These are phyloP conservation scores for Idaea dimidiata DNA, from an alignment of 2,888 invertebrate genomes.

Conservation along the genomic window DNA sequence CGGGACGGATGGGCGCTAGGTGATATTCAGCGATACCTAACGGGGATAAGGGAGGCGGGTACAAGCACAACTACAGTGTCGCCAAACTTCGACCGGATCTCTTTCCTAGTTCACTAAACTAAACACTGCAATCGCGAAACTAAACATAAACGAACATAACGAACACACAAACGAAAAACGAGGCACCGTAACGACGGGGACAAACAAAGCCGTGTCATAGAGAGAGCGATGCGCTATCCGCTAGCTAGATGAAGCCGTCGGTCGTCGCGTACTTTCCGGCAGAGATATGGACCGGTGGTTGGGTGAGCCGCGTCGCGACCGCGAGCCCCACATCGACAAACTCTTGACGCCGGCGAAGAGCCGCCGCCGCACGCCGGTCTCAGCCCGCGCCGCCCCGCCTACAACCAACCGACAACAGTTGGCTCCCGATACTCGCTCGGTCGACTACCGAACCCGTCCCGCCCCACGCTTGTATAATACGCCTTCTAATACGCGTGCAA, in stretches of 20 bases:
- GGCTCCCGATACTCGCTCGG: slow-evolving; percentile 36
- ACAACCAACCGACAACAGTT: not conserved
- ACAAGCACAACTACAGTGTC: slow-evolving; percentile 65
- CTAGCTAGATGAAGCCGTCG: slow-evolving; percentile 15
- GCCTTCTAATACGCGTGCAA: slow-evolving; percentile 73
- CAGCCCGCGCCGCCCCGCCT: slow-evolving; percentile 60
- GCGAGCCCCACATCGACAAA: slow-evolving; percentile 87
- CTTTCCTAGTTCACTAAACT: slow-evolving; percentile 64
- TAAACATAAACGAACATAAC: slow-evolving; percentile 56
- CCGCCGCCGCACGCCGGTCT: slow-evolving; percentile 86
- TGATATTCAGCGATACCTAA: slow-evolving; percentile 18
- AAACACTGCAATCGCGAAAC: slow-evolving; percentile 71
- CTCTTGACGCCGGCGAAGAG: slow-evolving; percentile 91
- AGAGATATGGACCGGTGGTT: slow-evolving; percentile 92
- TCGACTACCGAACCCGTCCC: slow-evolving; percentile 56
- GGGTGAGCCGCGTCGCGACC: slow-evolving; percentile 84
- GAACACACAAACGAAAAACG: slow-evolving; percentile 69
- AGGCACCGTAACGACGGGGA: slow-evolving; percentile 70
- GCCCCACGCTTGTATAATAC: slow-evolving; percentile 63
- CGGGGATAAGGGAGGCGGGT: slow-evolving; percentile 46
- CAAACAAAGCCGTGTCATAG: slow-evolving; percentile 74
- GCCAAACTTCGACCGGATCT: slow-evolving; percentile 68
- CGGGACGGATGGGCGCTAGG: slow-evolving; percentile 16
- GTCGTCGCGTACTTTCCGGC: slow-evolving; percentile 88
- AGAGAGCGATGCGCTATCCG: slow-evolving; percentile 65